Base-by-base conservation (phyloP, 2,888 invertebrate genomes). In the Apodemia zela region DNA sequence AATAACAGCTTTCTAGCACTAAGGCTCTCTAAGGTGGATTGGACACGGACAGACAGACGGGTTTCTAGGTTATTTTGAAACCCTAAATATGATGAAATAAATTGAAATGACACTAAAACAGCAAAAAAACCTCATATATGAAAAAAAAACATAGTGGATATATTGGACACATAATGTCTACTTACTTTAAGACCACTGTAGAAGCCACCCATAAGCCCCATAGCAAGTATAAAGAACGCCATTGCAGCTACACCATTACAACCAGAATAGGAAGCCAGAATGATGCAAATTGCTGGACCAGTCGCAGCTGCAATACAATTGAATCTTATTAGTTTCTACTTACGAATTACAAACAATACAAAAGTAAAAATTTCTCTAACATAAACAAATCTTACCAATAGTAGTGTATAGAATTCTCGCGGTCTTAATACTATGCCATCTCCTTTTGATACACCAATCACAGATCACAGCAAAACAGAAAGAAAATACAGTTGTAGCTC, bases 191-290 rank as follows among this genome's bases (percentile, higher is more conserved):
- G 85, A 17, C 92, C 92, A 65, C 93, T 90, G 72, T 93, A 93
- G 71, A 92, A 94, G 45, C 92, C 88, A 1, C 93, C 94, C 93
- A 93, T 93, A 38, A 92, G 84, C 54, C 87, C 90, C 90, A 93
- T 85, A 49, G 81, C 86, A 59, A 93, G 67, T 35, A 93, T 91
- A 71, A 93, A 91, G 68, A 93, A 80, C 35, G 91, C 83, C 17
- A 92, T 82, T 47, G 81, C 61, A 29, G 78, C 68, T 62, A 75
- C 69, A 59, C 78, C 65, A 70, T 92, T 80, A 70, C 93, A 93
- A n/a, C 90, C 92, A 2, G 87, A 85, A 73, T 93, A 93, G 0
- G 92, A 88, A 1, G 93, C 71, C 17, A 71, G 61, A 38, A 72
- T 67, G 47, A 72, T 71, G 58, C 69, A 71, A 18, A 89, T 73